Base-by-base conservation (phyloP, 2,888 invertebrate genomes). In the Apamea crenata region DNA sequence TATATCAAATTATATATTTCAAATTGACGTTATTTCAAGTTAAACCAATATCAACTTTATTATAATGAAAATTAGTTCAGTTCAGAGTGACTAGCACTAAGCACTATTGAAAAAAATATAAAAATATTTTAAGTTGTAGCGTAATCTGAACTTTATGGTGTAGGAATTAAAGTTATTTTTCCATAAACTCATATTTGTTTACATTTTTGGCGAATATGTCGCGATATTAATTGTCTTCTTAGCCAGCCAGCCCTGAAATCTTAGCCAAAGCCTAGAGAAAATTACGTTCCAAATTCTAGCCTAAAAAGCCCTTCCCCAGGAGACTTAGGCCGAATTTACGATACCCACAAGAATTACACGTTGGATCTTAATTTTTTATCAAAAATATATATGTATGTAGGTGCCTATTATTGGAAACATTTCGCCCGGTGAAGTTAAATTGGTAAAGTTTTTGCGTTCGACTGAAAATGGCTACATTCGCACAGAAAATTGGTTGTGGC, bases 371-470 rank as follows among this genome's bases (percentile, higher is more conserved):
- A 77, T 77, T 83, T 72, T 77, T 81, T 65, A 29, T 18, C 56
- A 32, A 61, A 80, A 71, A 85, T 53, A 66, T 63, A 69, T 73
- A n/a, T n/a, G n/a, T n/a, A n/a, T n/a, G n/a, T n/a, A 50, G 3
- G 14, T 56, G 65, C 25, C 25, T 76, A 83, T 76, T 76, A 83
- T 76, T 61, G 67, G 68, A 16, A 69, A 65, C 47, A 85, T 78
- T 78, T 67, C 14, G 53, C 10, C 1, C 21, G 74, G 5, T n/a
- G 14, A 84, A 85, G 84, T 84, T 84, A 84, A 84, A 84, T 84
- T 84, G 84, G 16, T 1, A 85, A 84, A 84, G 50, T 83, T 84
- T 82, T 84, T 74, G 67, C 70, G 40, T 78, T 70, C 25, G 44
- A 70, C 36, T 61, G 69, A 25, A 85, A 82, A 74, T 70, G 29